Evolutionary conservation across 2,888 invertebrate species (phyloP).

Genomic region (Gari tellinella): DNA sequence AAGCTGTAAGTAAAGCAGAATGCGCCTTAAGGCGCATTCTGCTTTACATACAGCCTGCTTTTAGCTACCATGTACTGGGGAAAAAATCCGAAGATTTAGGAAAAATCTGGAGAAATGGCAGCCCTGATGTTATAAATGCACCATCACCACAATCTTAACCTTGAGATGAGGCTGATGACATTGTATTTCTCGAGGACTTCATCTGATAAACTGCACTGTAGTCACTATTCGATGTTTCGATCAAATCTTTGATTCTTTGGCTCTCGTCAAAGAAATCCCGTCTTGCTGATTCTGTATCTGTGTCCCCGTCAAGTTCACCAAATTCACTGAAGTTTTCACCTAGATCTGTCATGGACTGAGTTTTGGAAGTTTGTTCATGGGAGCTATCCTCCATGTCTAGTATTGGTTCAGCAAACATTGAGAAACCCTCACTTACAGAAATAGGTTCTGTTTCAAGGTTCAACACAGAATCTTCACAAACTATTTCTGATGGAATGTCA

Average conservation of each 20-base stretch:
- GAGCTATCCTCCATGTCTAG: slow-evolving; percentile 27
- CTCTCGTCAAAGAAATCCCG: slow-evolving; percentile 29
- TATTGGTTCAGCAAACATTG: slow-evolving; percentile 51
- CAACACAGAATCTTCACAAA: too few species aligned
- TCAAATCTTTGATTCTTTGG: slow-evolving; percentile 21
- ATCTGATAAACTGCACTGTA: slow-evolving; percentile 23
- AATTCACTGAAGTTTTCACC: slow-evolving; percentile 33
- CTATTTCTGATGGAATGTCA: too few species aligned
- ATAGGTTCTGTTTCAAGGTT: neutral
- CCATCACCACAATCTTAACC: slow-evolving; percentile 40
- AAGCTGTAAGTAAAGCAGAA: too few species aligned
- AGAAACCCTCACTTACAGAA: slow-evolving; percentile 5
- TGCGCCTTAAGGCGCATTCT: too few species aligned
- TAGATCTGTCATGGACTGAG: slow-evolving; percentile 34
- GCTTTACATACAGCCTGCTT: too few species aligned
- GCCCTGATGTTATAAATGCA: too few species aligned
- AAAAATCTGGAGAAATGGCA: too few species aligned
- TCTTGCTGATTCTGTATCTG: slow-evolving; percentile 50
- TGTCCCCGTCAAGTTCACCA: slow-evolving; percentile 48
- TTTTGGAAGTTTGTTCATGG: slow-evolving; percentile 24
- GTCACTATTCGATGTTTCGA: slow-evolving; percentile 39
- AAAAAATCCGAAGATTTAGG: too few species aligned
- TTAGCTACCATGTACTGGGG: too few species aligned
- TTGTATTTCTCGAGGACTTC: slow-evolving; percentile 37
- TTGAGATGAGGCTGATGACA: slow-evolving; percentile 61